These are phyloP conservation scores for Garra rufa DNA, from an alignment of 2,113 vertebrate species.

Conservation along the genomic window DNA sequence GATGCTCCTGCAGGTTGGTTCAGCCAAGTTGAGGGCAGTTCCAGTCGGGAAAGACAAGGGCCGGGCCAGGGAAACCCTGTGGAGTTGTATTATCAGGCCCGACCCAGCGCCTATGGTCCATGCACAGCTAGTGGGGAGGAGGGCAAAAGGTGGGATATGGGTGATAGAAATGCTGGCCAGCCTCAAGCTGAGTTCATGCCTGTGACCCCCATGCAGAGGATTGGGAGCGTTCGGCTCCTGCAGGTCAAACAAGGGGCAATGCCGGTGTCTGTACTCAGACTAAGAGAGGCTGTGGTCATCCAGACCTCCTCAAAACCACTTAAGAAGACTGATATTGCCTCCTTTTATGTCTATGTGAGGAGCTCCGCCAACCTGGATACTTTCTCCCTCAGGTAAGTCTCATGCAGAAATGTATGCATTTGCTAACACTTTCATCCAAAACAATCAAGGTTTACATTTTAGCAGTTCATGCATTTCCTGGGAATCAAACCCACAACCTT, in stretches of 20 bases:
- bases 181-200: constrained; percentile 76
- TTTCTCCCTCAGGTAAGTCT: constrained; percentile 89
- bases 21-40: constrained; percentile 72
- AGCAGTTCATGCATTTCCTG: background rate
- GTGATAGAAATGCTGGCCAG: constrained; percentile 64
- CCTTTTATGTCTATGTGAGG: constrained; percentile 84
- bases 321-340: constrained; percentile 83
- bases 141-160: constrained; percentile 20
- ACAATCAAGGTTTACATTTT: background rate
- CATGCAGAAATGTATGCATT: background rate
- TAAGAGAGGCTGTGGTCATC: constrained; percentile 84
- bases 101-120: constrained; percentile 73
- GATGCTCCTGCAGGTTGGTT: constrained; percentile 83
- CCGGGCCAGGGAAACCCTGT: constrained; percentile 79
- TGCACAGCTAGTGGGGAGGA: constrained; percentile 70
- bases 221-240: constrained; percentile 88
- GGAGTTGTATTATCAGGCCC: constrained; percentile 88
- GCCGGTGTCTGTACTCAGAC: constrained; percentile 78
- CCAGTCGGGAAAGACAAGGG: constrained; percentile 78
- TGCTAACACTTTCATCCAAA: no score
- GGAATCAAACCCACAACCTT: background rate
- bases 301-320: constrained; percentile 79
- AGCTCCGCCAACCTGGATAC: constrained; percentile 81
- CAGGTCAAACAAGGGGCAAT: constrained; percentile 78
- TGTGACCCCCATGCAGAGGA: constrained; percentile 85